Evolutionary conservation across 92 coral and sea anemone genomes (phyloP).

Genomic region (Metridium senile): DNA sequence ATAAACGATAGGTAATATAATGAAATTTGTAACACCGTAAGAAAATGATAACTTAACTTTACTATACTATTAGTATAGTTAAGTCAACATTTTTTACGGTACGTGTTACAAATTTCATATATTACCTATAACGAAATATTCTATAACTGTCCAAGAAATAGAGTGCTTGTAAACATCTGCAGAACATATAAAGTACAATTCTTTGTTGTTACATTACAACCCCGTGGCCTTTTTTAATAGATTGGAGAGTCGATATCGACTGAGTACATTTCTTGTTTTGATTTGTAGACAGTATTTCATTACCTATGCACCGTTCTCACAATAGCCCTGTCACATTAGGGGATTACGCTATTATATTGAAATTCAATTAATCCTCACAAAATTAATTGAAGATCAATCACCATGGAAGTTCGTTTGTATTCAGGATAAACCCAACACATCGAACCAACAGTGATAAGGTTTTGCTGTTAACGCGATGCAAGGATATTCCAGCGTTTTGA

Average conservation of each 20-base stretch:
- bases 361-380: conserved; percentile 16
- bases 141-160: too few relatives aligned
- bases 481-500: too few relatives aligned
- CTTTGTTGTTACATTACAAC: not conserved
- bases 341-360: conserved; percentile 17
- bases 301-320: not conserved
- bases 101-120: too few relatives aligned
- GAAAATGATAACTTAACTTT: too few relatives aligned
- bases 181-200: too few relatives aligned
- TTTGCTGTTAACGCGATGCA: too few relatives aligned
- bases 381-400: conserved; percentile 2
- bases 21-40: too few relatives aligned
- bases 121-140: too few relatives aligned
- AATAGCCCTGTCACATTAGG: conserved; percentile 19
- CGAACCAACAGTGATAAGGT: not conserved
- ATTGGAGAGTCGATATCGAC: too few relatives aligned
- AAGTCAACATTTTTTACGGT: too few relatives aligned
- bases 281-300: conserved; percentile 20
- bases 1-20: too few relatives aligned
- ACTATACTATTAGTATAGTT: too few relatives aligned
- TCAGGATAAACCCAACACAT: not conserved
- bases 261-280: not conserved
- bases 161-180: not conserved
- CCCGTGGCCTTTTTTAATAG: not conserved
- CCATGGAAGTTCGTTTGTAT: not conserved